Base-by-base conservation (phyloP, 2,888 invertebrate genomes). In the Pediacus dermestoides region DNA sequence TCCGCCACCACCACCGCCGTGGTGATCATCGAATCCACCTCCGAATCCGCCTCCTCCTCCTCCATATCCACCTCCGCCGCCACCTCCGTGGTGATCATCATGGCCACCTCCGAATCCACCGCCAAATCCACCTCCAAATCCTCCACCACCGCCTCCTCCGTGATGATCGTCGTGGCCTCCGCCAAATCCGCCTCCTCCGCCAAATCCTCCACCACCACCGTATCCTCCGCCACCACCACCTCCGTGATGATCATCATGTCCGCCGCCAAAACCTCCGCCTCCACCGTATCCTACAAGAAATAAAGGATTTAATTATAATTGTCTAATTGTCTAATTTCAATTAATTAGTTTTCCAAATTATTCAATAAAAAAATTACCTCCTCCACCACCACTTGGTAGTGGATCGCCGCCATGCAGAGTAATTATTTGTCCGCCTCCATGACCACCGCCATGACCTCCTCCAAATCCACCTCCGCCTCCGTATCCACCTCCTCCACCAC, bases 141-240 rank as follows among this genome's bases (percentile, higher is more conserved):
- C 42, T 10, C 42, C 42, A 15, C 39, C 36, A 11, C 35, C 34
- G 8, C 32, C 39, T 8, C 44, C 44, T 6, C 39, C 38, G 16
- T 15, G 8, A 10, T 25, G 31, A 23, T 32, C 28, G 15, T 23
- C 9, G 16, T 34, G 23, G 9, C 30, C 16, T 12, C 38, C 34
- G n/a, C 37, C 44, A 14, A 31, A 27, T 15, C 38, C 35, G 31
- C 34, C 13, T 21, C 34, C 28, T 8, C 30, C 39, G 15, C 39
- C 38, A 13, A 18, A 16, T 1, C 38, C 30, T 1, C 39, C 38
- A 11, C 37, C 37, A 6, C 14, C 26, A 3, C 33, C 33, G 16
- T 32, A 30, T 31, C 37, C 37, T 13, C 12, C 26, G 10, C 35
- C 35, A 28, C 4, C 10, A 2, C 41, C 37, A 10, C 30, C 37